Evolutionary conservation across 2,797 vertebrate species (phyloP).

Genomic region (Darevskia mixta): DNA sequence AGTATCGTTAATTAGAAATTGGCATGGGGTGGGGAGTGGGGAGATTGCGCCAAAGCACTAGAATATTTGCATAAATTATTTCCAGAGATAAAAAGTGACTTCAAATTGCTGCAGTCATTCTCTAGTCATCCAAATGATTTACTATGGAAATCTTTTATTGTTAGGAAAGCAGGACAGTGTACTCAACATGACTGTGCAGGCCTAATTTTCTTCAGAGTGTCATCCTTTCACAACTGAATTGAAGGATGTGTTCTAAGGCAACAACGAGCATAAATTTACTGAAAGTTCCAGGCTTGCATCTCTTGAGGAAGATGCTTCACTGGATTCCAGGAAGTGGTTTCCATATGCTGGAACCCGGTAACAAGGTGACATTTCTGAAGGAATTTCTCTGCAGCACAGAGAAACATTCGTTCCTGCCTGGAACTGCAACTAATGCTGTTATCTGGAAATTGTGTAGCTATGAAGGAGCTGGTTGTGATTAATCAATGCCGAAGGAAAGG

Average conservation of each 20-base stretch:
- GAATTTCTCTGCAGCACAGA: too few relatives aligned
- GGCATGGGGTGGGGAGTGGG: background rate
- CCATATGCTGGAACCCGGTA: too few relatives aligned
- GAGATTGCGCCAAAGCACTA: background rate
- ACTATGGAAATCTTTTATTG: background rate
- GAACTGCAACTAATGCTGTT: too few relatives aligned
- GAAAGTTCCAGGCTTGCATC: background rate
- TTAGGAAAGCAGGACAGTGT: background rate
- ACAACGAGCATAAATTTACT: background rate
- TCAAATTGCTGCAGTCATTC: background rate
- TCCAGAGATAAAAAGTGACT: background rate
- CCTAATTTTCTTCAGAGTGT: background rate
- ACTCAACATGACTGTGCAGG: background rate
- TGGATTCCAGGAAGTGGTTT: background rate
- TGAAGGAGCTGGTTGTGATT: too few relatives aligned
- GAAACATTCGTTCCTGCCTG: too few relatives aligned
- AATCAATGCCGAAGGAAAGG: too few relatives aligned
- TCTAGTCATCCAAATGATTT: background rate
- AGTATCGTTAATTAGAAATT: background rate
- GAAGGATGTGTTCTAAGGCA: background rate
- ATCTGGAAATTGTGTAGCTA: too few relatives aligned
- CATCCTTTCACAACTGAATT: background rate
- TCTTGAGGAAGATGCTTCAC: too few relatives aligned
- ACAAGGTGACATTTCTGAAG: too few relatives aligned
- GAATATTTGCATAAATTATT: constrained; percentile 2